Evolutionary conservation across 2,113 vertebrate species (phyloP), one percentile per base, ranked within the genome.

Genomic region (Emydura subglobosa): DNA sequence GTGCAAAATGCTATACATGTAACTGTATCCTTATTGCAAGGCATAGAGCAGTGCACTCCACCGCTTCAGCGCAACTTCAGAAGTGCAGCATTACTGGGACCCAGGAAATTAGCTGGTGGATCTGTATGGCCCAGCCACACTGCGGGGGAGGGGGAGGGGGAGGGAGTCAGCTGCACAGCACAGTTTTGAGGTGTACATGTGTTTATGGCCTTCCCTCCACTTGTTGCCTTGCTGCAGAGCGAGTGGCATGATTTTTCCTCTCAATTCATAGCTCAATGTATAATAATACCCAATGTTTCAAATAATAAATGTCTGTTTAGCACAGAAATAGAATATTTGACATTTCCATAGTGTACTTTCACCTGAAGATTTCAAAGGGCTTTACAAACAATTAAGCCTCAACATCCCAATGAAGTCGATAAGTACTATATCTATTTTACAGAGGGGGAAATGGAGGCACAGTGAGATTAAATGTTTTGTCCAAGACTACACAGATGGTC

Each of bases 21-120:
- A 84, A 92, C 31, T 5, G 91, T 85, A 95, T 57, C 78, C 85
- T 94, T 91, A 91, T 95, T 88, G 92, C 49, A 29, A 22, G 39
- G 8, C 72, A 22, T 55, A 94, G 80, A 86, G 19, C 49, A 61
- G 31, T 31, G 79, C 72, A 95, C 5, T 84, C 90, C 86, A 86
- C 61, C 61, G 53, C 24, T 90, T 87, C 93, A 74, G 50, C 83
- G 57, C 27, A 68, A 16, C 57, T 59, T 61, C 82, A 54, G 31
- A 84, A 85, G 81, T 82, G 68, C 59, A 93, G 21, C 29, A 31
- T 47, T 5, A 0, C 0, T 34, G 81, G 16, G 44, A 65, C 50
- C 50, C 50, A 91, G 27, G 39, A n/a, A 25, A 84, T 87, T 91
- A 53, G 19, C 42, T 85, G 47, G 12, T 92, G 13, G 72, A 76